Evolutionary conservation across 1,140 invertebrate genomes (phyloP).

Genomic region (Apis dorsata): DNA sequence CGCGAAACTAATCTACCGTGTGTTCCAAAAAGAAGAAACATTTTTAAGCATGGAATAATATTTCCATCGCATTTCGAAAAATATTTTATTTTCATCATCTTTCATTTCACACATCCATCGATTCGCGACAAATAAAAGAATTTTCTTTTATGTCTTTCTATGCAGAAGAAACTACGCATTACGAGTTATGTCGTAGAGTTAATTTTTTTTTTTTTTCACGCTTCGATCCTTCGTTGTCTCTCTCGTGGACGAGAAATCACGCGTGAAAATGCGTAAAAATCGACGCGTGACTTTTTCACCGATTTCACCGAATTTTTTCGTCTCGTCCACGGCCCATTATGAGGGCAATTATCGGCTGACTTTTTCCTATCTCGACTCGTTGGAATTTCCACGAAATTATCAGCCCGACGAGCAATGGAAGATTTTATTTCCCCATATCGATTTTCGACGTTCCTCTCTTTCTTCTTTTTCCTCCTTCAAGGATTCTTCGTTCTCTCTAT

Average conservation of each 20-base stretch:
- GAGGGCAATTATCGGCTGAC: slow-evolving; percentile 44
- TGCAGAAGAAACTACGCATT: too few relatives aligned
- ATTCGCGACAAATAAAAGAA: too few relatives aligned
- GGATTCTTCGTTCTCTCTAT: too few relatives aligned
- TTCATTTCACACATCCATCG: too few relatives aligned
- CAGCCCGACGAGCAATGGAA: slow-evolving; percentile 19
- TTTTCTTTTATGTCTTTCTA: too few relatives aligned
- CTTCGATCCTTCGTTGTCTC: too few relatives aligned
- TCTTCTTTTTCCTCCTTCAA: not conserved
- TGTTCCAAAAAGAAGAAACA: not conserved
- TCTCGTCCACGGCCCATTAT: slow-evolving; percentile 30
- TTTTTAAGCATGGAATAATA: not conserved
- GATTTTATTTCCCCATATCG: slow-evolving; percentile 45
- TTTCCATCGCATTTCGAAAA: too few relatives aligned
- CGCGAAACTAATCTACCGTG: not conserved
- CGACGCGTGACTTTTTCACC: not conserved
- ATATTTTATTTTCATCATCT: too few relatives aligned
- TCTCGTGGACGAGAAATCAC: not conserved
- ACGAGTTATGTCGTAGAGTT: too few relatives aligned
- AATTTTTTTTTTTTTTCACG: too few relatives aligned
- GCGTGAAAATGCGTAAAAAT: not conserved
- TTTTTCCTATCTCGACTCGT: slow-evolving; percentile 29
- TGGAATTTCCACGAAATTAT: slow-evolving; percentile 45
- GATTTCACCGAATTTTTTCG: not conserved
- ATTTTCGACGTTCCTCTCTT: not conserved